Conservation (phyloP, 2,888 invertebrate genomes). For the Augiades crinisus region DNA sequence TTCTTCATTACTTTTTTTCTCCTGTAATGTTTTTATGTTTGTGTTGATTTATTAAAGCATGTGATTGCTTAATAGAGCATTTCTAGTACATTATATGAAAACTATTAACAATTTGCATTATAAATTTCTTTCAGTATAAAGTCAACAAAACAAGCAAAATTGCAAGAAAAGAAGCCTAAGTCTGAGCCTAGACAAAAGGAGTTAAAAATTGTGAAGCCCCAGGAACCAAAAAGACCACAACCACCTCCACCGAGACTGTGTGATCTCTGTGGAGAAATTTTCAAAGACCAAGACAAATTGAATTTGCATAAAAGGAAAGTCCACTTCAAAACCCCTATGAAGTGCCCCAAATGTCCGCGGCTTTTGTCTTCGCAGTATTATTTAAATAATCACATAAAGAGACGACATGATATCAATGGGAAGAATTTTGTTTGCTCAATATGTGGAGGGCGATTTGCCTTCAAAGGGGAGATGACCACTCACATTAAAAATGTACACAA, state of each 20-base stretch:
- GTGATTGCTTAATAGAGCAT: too few species aligned
- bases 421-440: constrained; percentile 58
- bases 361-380: constrained; percentile 51
- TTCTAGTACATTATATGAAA: too few species aligned
- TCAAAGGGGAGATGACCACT: constrained; percentile 51
- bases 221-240: constrained; percentile 37
- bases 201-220: constrained; percentile 21
- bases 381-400: constrained; percentile 57
- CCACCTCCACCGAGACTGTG: constrained; percentile 51
- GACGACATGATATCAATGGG: constrained; percentile 48
- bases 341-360: constrained; percentile 60
- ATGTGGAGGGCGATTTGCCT: constrained; percentile 62
- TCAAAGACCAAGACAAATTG: constrained; percentile 49
- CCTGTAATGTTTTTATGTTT: too few species aligned
- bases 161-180: constrained; percentile 33
- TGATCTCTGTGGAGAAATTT: constrained; percentile 63
- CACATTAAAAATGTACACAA: constrained; percentile 63
- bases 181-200: constrained; percentile 27
- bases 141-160: constrained; percentile 33
- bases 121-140: constrained; percentile 46
- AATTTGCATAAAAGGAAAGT: constrained; percentile 49
- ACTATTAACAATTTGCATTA: too few species aligned
- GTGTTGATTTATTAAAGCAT: too few species aligned
- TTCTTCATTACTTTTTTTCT: too few species aligned
- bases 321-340: constrained; percentile 49